A percentile compares a stretch with the other conserved stretches of the same genome.
Conservation (phyloP, 2,113 vertebrate genomes). For the Paralichthys olivaceus region DNA sequence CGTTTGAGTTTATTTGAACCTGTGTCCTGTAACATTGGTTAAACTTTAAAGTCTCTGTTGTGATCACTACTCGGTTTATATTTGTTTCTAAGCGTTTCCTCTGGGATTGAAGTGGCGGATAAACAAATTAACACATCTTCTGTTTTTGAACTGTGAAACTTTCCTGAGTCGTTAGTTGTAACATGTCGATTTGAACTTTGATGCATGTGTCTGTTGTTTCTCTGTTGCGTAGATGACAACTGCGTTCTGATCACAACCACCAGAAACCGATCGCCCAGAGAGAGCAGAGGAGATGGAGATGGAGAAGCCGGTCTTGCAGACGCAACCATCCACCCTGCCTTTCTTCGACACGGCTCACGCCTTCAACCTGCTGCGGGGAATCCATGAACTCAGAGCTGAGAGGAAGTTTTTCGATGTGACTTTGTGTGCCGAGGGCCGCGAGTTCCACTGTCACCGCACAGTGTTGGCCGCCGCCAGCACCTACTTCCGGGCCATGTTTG, state of each 20-base stretch:
- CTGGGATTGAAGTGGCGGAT: background rate
- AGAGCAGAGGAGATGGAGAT: constrained; percentile 65
- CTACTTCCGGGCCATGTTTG: constrained; percentile 98
- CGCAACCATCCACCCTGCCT: constrained; percentile 84
- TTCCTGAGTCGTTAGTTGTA: background rate
- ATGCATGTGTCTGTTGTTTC: background rate
- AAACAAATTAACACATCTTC: background rate
- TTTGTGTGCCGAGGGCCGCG: constrained; percentile 89
- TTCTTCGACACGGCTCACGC: constrained; percentile 93
- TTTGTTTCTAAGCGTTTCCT: background rate
- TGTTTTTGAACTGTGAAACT: background rate
- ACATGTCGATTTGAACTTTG: background rate
- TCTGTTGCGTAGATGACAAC: constrained; percentile 64
- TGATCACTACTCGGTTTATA: background rate
- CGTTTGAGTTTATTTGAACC: background rate
- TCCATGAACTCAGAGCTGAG: constrained; percentile 92
- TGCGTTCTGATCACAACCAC: constrained; percentile 44
- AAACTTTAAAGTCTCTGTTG: background rate
- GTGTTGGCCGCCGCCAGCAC: constrained; percentile 95
- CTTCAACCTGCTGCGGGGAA: constrained; percentile 90
- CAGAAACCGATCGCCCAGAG: constrained; percentile 10
- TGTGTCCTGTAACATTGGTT: background rate
- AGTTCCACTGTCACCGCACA: constrained; percentile 94
- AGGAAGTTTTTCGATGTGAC: constrained; percentile 95
- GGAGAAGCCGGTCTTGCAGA: constrained; percentile 83